Percentiles rank a stretch among this genome's conserved stretches.
Evolutionary conservation across 2,888 invertebrate species (phyloP).

Genomic region (Leptinotarsa juncta): DNA sequence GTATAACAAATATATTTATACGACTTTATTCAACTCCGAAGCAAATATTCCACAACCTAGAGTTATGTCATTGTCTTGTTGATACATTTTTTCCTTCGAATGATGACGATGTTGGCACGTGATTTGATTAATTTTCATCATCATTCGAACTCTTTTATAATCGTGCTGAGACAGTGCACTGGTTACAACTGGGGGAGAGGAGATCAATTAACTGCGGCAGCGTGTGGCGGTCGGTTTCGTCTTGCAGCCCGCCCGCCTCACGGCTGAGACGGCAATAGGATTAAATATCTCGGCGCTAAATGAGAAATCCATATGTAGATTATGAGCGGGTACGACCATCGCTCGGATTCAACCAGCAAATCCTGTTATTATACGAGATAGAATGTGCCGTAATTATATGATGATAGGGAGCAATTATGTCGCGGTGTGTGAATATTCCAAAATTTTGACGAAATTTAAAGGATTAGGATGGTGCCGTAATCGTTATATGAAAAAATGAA

Average conservation of each 20-base stretch:
- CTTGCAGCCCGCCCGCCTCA: constrained; percentile 49
- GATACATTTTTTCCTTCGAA: too few species aligned
- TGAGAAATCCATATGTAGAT: constrained; percentile 63
- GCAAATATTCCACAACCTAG: too few species aligned
- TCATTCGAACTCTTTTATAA: background rate
- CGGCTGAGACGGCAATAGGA: constrained; percentile 59
- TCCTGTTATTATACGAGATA: constrained; percentile 49
- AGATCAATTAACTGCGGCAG: constrained; percentile 63
- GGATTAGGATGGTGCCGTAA: background rate
- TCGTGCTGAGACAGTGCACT: constrained; percentile 49
- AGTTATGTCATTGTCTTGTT: too few species aligned
- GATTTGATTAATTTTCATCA: background rate
- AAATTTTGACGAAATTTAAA: background rate
- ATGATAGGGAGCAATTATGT: constrained; percentile 47
- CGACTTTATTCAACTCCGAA: too few species aligned
- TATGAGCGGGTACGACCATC: constrained; percentile 52
- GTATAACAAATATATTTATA: too few species aligned
- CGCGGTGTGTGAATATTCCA: constrained; percentile 35
- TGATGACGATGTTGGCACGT: too few species aligned
- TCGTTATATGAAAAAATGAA: background rate
- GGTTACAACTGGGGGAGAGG: constrained; percentile 55
- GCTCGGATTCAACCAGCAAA: constrained; percentile 52
- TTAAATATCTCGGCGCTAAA: constrained; percentile 60
- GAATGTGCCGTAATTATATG: constrained; percentile 46
- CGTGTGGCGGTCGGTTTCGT: constrained; percentile 32